Percentiles rank a stretch among this genome's conserved stretches.
phyloP scores from a whole-genome alignment of 1,140 invertebrate species.

The Drosophila albomicans region DNA sequence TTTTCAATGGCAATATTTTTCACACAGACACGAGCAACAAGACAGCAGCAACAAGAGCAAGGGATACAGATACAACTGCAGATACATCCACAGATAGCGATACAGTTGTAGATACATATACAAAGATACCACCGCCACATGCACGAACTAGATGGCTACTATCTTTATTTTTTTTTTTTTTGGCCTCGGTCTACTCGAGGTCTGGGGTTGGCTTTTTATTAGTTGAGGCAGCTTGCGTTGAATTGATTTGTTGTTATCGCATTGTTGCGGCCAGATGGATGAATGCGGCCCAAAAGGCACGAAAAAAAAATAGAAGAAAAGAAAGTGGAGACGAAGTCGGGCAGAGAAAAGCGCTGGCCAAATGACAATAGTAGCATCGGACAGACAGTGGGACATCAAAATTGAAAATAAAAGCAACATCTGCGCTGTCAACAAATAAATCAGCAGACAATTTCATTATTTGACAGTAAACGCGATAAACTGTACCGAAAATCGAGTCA shows the following conservation, averaged over 20 bases:
- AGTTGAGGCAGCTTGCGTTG: constrained; percentile 81
- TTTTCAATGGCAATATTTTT: constrained; percentile 82
- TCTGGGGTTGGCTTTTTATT: constrained; percentile 66
- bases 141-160: constrained; percentile 55
- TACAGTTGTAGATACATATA: constrained; percentile 28
- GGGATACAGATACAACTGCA: neutral
- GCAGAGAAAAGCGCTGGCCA: no score
- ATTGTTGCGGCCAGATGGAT: constrained; percentile 75
- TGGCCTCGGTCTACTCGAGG: constrained; percentile 3
- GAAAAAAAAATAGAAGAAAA: constrained; percentile 12
- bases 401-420: constrained; percentile 84
- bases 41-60: constrained; percentile 19
- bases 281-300: constrained; percentile 24
- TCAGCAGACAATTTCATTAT: constrained; percentile 82
- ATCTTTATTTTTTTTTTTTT: neutral
- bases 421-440: constrained; percentile 82
- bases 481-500: constrained; percentile 69
- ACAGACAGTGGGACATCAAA: constrained; percentile 68
- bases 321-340: constrained; percentile 1
- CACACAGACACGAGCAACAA: constrained; percentile 1
- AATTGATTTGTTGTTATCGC: constrained; percentile 83
- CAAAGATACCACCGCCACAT: neutral
- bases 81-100: constrained; percentile 20
- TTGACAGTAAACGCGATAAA: constrained; percentile 84
- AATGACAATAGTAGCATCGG: constrained; percentile 26